Evolutionary conservation across 1,140 invertebrate genomes (phyloP).

Genomic region (Papilio helenus): DNA sequence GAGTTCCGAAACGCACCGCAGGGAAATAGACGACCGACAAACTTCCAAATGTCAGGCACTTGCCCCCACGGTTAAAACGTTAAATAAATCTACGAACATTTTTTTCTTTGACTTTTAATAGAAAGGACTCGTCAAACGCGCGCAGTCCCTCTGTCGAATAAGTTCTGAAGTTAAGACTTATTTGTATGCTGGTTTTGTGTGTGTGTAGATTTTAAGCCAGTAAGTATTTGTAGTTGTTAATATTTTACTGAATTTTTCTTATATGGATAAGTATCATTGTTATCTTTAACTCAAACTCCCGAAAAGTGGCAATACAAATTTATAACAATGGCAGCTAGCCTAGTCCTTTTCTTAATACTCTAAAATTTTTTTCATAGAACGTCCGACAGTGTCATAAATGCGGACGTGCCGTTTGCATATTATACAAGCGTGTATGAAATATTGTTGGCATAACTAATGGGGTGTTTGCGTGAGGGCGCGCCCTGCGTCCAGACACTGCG

Average conservation of each 20-base stretch:
- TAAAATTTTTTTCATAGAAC: conserved; percentile 56
- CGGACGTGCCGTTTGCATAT: conserved; percentile 72
- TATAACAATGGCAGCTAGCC: too few species aligned
- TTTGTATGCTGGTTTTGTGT: too few species aligned
- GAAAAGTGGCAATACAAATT: too few species aligned
- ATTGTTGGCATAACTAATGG: conserved; percentile 69
- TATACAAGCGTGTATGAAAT: conserved; percentile 74
- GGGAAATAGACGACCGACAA: conserved; percentile 10
- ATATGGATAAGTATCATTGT: too few species aligned
- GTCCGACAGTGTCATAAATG: conserved; percentile 71
- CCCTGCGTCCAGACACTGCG: conserved; percentile 50
- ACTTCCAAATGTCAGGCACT: conserved; percentile 37
- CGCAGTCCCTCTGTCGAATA: not conserved
- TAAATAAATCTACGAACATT: conserved; percentile 62
- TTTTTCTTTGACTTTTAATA: conserved; percentile 2
- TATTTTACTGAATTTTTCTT: too few species aligned
- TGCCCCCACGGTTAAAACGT: conserved; percentile 45
- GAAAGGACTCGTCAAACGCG: not conserved
- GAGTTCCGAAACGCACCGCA: not conserved
- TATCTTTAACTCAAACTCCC: too few species aligned
- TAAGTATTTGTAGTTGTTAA: too few species aligned
- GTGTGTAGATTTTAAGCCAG: too few species aligned
- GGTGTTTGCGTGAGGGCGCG: conserved; percentile 69
- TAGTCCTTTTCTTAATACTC: not conserved
- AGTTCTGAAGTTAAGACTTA: too few species aligned